These are phyloP conservation scores for Leucania comma DNA, from an alignment of 2,888 invertebrate species.

Conservation along the genomic window DNA sequence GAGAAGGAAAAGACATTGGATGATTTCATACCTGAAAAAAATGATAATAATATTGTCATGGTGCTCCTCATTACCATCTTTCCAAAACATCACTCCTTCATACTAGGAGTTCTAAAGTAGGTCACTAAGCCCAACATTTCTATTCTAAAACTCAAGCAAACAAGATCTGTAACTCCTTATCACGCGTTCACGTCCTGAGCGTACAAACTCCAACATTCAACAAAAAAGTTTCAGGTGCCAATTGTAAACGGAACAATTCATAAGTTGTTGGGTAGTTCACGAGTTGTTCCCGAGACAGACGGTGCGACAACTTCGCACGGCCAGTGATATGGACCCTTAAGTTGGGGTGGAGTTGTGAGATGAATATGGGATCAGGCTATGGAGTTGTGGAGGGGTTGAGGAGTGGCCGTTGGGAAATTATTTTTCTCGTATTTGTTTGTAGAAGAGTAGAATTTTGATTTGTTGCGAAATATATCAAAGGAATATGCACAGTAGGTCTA, in stretches of 20 bases:
- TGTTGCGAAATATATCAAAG: neutral
- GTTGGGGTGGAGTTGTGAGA: slow-evolving; percentile 52
- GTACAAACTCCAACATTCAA: slow-evolving; percentile 43
- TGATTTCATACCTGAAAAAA: too few relatives aligned
- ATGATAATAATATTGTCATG: neutral
- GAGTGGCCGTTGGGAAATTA: slow-evolving; percentile 47
- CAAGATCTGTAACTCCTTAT: slow-evolving; percentile 31
- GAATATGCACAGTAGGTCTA: neutral
- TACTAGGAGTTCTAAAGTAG: neutral
- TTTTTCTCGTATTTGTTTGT: slow-evolving; percentile 9
- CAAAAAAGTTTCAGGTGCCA: slow-evolving; percentile 62
- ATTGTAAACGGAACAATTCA: slow-evolving; percentile 66
- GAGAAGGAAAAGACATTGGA: too few relatives aligned
- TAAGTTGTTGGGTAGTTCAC: slow-evolving; percentile 64
- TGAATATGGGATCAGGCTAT: slow-evolving; percentile 62
- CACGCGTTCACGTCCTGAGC: slow-evolving; percentile 37
- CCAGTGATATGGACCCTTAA: slow-evolving; percentile 63
- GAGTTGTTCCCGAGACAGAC: slow-evolving; percentile 59
- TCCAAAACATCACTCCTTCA: neutral
- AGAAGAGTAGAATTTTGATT: slow-evolving; percentile 6
- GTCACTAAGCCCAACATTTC: slow-evolving; percentile 2
- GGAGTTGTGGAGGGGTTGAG: slow-evolving; percentile 3
- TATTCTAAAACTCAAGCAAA: slow-evolving; percentile 31
- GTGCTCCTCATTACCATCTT: neutral
- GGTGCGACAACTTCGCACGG: slow-evolving; percentile 59